Evolutionary conservation across 2,888 invertebrate genomes (phyloP), one percentile per base, ranked within the genome.

Genomic region (Tridacna gigas): DNA sequence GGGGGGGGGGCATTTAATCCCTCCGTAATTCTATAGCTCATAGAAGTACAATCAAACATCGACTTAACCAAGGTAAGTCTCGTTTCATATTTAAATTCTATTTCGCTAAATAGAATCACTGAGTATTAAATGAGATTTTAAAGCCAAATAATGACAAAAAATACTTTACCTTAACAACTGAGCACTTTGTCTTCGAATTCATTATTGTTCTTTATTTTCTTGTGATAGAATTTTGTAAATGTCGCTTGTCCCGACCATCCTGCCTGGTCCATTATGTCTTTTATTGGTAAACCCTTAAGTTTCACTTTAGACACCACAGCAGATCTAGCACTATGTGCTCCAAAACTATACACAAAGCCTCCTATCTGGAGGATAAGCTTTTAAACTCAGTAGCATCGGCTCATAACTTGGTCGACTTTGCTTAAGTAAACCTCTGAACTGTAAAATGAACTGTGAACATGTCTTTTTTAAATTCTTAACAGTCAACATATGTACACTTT

Each of bases 401-500:
- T 75, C 65, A 61, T n/a, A 61, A 20, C 37, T 47, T 20, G 63
- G 75, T 48, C 75, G 15, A 45, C 75, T 75, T 75, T 75, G 75
- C 26, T 61, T 15, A 18, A 61, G 45, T 61, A 45, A 28, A 22
- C 63, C 28, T 12, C 25, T 18, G 65, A 73, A 83, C 65, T 28
- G n/a, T 51, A 83, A 47, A 4, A 69, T 37, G 63, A 45, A 74
- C 26, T 51, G 67, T 22, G 61, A 65, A 48, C 9, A 25, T 22
- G 75, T 67, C 74, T 77, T 83, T 51, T 75, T 63, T 26, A 83
- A 63, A 76, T 65, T 26, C n/a, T 56, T n/a, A 56, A 80, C 18
- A 37, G 26, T 69, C 28, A 80, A 48, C 48, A 79, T 67, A 75
- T 80, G 66, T 26, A 83, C 65, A 71, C 74, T 74, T 63, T 83